Conservation (phyloP, 2,888 invertebrate species). For the Eupithecia inturbata region DNA sequence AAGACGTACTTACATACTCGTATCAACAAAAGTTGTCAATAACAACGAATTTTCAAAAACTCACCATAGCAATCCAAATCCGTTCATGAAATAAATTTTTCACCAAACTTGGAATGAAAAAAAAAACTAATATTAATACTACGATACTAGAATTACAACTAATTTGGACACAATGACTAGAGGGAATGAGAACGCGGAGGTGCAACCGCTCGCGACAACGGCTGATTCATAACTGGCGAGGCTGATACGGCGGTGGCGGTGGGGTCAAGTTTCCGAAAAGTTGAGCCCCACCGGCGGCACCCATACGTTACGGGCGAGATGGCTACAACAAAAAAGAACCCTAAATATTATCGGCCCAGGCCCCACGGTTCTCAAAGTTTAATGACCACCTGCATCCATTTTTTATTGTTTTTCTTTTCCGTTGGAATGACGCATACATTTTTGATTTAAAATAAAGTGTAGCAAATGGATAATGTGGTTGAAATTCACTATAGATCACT, state of each 20-base stretch:
- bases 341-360: slow-evolving; percentile 74
- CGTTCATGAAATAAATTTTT: slow-evolving; percentile 75
- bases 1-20: slow-evolving; percentile 30
- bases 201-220: slow-evolving; percentile 77
- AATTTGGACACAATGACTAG: slow-evolving; percentile 83
- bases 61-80: slow-evolving; percentile 82
- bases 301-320: slow-evolving; percentile 82
- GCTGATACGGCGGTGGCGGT: slow-evolving; percentile 45
- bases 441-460: slow-evolving; percentile 22
- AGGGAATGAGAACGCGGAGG: slow-evolving; percentile 69
- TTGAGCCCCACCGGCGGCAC: slow-evolving; percentile 75
- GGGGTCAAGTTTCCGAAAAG: slow-evolving; percentile 77
- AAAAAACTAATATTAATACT: slow-evolving; percentile 59
- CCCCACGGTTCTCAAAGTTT: slow-evolving; percentile 70
- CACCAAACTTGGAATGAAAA: slow-evolving; percentile 58
- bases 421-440: slow-evolving; percentile 28
- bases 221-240: slow-evolving; percentile 76
- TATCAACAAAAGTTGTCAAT: slow-evolving; percentile 17
- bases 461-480: background rate
- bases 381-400: slow-evolving; percentile 40
- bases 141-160: slow-evolving; percentile 50
- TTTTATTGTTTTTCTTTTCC: slow-evolving; percentile 45
- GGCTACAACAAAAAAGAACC: slow-evolving; percentile 82
- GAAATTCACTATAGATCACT: slow-evolving; percentile 3
- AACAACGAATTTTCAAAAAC: slow-evolving; percentile 48